A percentile compares a stretch with the other conserved stretches of the same genome.
Evolutionary conservation across 2,888 invertebrate genomes (phyloP).

Genomic region (Cerastis leucographa): DNA sequence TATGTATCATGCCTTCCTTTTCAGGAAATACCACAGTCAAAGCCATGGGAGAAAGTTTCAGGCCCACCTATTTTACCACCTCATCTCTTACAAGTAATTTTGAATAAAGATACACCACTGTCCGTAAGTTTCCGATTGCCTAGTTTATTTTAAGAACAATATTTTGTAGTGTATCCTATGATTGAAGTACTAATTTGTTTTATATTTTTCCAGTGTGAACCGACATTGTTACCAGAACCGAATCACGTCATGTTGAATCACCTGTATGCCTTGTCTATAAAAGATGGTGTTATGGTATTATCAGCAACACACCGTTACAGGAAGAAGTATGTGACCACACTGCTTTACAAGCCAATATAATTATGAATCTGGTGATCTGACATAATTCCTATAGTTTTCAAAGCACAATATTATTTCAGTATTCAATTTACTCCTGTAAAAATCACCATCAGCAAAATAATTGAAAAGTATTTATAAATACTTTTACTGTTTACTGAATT

Average conservation of each 20-base stretch:
- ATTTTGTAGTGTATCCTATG: neutral
- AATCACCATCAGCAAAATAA: conserved; percentile 13
- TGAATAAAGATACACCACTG: conserved; percentile 99
- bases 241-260: conserved; percentile 99
- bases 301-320: conserved; percentile 99
- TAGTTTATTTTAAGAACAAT: conserved; percentile 13
- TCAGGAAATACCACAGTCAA: conserved; percentile 96
- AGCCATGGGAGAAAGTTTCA: conserved; percentile 97
- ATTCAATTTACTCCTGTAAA: conserved; percentile 39
- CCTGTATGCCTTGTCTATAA: conserved; percentile 99
- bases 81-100: conserved; percentile 99
- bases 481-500: neutral
- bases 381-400: conserved; percentile 37
- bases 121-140: conserved; percentile 92
- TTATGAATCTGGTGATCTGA: conserved; percentile 40
- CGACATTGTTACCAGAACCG: conserved; percentile 99
- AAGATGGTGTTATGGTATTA: conserved; percentile 99
- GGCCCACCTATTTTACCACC: conserved; percentile 99
- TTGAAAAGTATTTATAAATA: conserved; percentile 16
- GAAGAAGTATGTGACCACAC: conserved; percentile 99
- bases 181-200: conserved; percentile 6
- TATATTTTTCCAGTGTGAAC: conserved; percentile 95
- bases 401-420: conserved; percentile 51
- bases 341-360: conserved; percentile 99
- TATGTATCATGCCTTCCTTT: conserved; percentile 41